Evolutionary conservation across 2,113 vertebrate genomes (phyloP), one percentile per base, ranked within the genome.

Genomic region (Martes martes): DNA sequence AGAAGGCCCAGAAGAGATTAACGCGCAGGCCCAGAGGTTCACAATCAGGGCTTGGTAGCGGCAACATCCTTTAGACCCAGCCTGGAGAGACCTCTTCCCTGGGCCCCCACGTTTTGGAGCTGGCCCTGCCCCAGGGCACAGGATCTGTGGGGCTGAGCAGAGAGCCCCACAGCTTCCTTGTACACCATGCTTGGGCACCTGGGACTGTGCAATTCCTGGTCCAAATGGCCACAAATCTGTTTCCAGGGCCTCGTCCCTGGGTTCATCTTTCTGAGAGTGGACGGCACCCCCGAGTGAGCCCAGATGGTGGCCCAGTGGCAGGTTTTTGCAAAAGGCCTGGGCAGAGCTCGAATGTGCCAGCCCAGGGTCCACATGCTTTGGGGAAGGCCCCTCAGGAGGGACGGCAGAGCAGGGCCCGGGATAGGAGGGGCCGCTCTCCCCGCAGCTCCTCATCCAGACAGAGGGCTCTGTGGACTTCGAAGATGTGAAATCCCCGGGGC

Each of bases 131-230:
- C 19, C 36, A 14, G 2, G 84, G 21, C 69, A 47, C n/a, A 94
- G 76, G 28, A 39, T 15, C 65, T 2, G 8, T 3, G 4, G 65
- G 21, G 45, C 24, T 33, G 33, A 31, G 36, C 55, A 65, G 18
- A 14, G 21, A 55, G 50, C 71, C 33, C 36, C n/a, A 7, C 2
- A 19, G 63, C 3, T 24, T 4, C 2, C 39, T 74, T 69, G 24
- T 18, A 71, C 88, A 47, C 14, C 67, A 52, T 0, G 0, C 36
- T 1, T 7, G 45, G 59, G 59, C 21, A 18, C 21, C 36, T 24
- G 6, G 4, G 26, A 57, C 39, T 76, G 19, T 55, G 63, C 45
- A 39, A 18, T 69, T 59, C 39, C 31, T 6, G 36, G 11, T 4
- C 47, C 45, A 26, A 16, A 23, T 4, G 36, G 55, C 55, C 52